Evolutionary conservation across 2,797 vertebrate species (phyloP).

Genomic region (Parambassis ranga): DNA sequence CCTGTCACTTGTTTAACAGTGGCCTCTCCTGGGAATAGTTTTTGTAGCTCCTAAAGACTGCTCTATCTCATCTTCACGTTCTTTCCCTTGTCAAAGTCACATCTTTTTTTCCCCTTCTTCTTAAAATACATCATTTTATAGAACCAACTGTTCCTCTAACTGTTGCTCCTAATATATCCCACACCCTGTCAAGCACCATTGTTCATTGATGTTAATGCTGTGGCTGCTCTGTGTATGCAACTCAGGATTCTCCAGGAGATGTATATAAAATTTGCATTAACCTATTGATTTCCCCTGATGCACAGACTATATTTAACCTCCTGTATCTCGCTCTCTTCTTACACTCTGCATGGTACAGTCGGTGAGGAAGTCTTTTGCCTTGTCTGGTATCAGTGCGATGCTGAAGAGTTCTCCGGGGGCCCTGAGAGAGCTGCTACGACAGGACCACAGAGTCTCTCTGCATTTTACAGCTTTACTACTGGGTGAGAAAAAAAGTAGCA

Average conservation of each 20-base stretch:
- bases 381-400: conserved; percentile 64
- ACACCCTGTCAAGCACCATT: too few species aligned
- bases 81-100: too few species aligned
- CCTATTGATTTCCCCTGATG: neutral
- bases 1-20: too few species aligned
- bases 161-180: too few species aligned
- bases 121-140: too few species aligned
- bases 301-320: neutral
- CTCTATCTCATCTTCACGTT: too few species aligned
- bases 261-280: neutral
- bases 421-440: conserved; percentile 79
- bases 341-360: conserved; percentile 44
- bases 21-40: too few species aligned
- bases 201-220: too few species aligned
- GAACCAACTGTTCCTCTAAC: too few species aligned
- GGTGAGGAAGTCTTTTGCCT: conserved; percentile 75
- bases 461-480: conserved; percentile 82
- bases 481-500: conserved; percentile 77
- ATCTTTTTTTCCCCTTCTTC: too few species aligned
- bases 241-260: neutral
- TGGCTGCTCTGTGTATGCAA: neutral
- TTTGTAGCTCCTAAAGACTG: too few species aligned
- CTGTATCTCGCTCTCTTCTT: neutral
- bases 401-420: conserved; percentile 76
- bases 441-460: conserved; percentile 80